Evolutionary conservation across 2,113 vertebrate species (phyloP).

Genomic region (Mesitornis unicolor): DNA sequence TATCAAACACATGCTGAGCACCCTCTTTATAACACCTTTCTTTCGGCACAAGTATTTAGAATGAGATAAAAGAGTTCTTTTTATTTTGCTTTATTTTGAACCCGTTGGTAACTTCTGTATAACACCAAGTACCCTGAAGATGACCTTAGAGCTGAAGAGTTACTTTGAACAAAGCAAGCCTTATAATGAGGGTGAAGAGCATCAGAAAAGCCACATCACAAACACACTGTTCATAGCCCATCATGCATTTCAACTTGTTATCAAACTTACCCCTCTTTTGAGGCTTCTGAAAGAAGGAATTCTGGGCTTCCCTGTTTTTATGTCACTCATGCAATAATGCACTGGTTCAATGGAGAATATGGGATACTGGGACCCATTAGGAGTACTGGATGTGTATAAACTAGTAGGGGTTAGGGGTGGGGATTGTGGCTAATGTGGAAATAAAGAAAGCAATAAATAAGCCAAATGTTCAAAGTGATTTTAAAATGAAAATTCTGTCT

Average conservation of each 20-base stretch:
- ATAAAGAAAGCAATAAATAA: constrained; percentile 84
- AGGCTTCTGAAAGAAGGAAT: constrained; percentile 90
- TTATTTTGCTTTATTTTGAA: background rate
- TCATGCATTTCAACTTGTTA: constrained; percentile 78
- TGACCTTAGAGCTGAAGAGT: constrained; percentile 10
- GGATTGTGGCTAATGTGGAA: constrained; percentile 82
- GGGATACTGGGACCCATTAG: constrained; percentile 81
- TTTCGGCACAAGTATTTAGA: constrained; percentile 42
- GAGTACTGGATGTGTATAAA: constrained; percentile 79
- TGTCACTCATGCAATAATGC: constrained; percentile 93
- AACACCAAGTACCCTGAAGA: constrained; percentile 2
- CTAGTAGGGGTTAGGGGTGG: constrained; percentile 80
- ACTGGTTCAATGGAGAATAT: constrained; percentile 89
- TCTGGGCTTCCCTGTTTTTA: constrained; percentile 92
- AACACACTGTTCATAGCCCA: constrained; percentile 76
- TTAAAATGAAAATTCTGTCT: constrained; percentile 77
- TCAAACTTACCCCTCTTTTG: constrained; percentile 93
- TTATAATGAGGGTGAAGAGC: constrained; percentile 82
- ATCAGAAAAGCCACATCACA: constrained; percentile 79
- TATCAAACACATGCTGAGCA: constrained; percentile 74
- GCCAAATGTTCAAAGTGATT: constrained; percentile 76
- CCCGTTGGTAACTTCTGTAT: constrained; percentile 1
- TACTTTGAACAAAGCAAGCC: constrained; percentile 56
- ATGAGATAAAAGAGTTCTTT: constrained; percentile 28
- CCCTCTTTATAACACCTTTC: constrained; percentile 81